Percentiles rank a stretch among this genome's conserved stretches.
phyloP scores from a whole-genome alignment of 2,797 vertebrate species.

The Alauda arvensis region DNA sequence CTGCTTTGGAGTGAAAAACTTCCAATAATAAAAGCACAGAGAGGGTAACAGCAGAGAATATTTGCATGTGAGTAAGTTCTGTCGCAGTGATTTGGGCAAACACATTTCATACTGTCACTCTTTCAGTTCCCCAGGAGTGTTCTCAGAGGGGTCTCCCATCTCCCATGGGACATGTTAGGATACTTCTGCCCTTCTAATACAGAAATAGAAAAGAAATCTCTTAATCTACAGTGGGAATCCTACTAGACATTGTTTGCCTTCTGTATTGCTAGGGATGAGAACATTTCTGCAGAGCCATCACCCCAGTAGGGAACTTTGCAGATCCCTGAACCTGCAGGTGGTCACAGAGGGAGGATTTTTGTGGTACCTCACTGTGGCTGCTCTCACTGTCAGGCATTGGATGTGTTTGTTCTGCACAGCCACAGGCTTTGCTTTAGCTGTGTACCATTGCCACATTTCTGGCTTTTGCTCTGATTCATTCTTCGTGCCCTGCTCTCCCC shows the following conservation, averaged over 20 bases:
- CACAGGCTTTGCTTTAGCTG: neutral
- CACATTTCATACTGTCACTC: neutral
- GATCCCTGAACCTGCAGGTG: neutral
- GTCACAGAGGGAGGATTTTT: neutral
- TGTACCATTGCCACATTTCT: neutral
- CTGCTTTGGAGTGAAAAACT: neutral
- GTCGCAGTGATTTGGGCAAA: neutral
- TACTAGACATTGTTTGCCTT: neutral
- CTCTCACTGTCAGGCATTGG: fast-evolving
- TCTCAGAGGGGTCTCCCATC: neutral
- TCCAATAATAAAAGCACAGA: neutral
- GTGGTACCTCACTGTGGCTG: neutral
- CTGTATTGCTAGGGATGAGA: neutral
- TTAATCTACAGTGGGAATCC: neutral
- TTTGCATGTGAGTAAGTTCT: neutral
- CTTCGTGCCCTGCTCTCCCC: neutral
- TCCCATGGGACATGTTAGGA: neutral
- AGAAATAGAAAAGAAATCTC: neutral
- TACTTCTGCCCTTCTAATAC: neutral
- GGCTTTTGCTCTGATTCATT: neutral
- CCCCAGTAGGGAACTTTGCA: neutral
- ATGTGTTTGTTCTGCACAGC: neutral
- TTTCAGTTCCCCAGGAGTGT: neutral
- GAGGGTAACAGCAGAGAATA: neutral
- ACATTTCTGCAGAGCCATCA: neutral